A percentile compares a stretch with the other conserved stretches of the same genome.
phyloP scores from a whole-genome alignment of 2,888 invertebrate species.

The Hypolimnas misippus region DNA sequence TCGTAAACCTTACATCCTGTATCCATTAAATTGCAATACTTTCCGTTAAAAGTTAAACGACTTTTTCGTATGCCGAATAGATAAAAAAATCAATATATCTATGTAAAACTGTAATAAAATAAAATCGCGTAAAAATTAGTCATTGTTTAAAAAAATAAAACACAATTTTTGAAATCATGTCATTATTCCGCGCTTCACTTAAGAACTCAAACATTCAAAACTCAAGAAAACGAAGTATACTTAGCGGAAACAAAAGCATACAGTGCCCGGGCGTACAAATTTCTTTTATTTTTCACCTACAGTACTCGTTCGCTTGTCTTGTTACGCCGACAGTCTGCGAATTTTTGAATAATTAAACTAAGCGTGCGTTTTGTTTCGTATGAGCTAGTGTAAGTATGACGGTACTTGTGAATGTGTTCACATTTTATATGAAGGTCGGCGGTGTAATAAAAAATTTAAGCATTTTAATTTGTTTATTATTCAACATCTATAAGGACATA shows the following conservation, averaged over 20 bases:
- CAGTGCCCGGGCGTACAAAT: slow-evolving; percentile 1
- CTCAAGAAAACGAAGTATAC: slow-evolving; percentile 9
- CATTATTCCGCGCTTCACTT: not conserved
- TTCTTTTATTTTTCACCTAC: slow-evolving; percentile 4
- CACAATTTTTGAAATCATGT: too few relatives aligned
- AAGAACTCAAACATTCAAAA: slow-evolving; percentile 1
- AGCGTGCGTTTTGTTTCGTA: slow-evolving; percentile 9
- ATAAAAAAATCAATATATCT: too few relatives aligned
- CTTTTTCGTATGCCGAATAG: too few relatives aligned
- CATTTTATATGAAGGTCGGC: slow-evolving; percentile 9
- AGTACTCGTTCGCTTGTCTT: slow-evolving; percentile 8
- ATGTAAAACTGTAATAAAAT: too few relatives aligned
- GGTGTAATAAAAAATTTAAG: not conserved
- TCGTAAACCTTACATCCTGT: too few relatives aligned
- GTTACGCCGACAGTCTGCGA: slow-evolving; percentile 9
- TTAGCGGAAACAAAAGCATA: slow-evolving; percentile 6
- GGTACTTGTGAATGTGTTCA: not conserved
- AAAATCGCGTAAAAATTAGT: too few relatives aligned
- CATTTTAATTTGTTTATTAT: not conserved
- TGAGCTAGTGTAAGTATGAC: slow-evolving; percentile 1
- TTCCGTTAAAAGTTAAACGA: too few relatives aligned
- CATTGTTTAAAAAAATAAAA: too few relatives aligned
- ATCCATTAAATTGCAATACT: too few relatives aligned
- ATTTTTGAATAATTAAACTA: slow-evolving; percentile 12
- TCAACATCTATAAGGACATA: too few relatives aligned